A percentile compares a stretch with the other conserved stretches of the same genome.
phyloP scores from a whole-genome alignment of 2,797 vertebrate genomes.

The Tragopan temminckii region DNA sequence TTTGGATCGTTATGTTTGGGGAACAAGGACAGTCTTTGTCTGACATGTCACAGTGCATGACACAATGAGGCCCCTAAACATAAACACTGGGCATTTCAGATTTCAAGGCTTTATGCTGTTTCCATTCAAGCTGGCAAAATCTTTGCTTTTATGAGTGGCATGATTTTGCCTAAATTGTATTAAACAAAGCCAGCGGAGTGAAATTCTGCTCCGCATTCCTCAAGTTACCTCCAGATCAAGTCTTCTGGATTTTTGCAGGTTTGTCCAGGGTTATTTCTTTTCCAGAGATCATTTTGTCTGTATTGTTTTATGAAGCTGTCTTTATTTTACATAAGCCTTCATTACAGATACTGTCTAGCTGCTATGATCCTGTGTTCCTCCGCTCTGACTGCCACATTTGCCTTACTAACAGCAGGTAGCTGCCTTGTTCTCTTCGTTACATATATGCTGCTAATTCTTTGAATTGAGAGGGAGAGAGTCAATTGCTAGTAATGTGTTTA shows the following conservation, averaged over 20 bases:
- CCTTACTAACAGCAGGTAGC: background rate
- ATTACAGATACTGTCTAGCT: background rate
- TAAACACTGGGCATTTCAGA: background rate
- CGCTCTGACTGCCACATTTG: background rate
- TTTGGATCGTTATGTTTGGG: background rate
- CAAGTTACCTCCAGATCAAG: background rate
- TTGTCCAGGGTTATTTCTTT: background rate
- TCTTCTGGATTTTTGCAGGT: background rate
- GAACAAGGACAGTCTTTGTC: background rate
- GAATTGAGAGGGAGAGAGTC: background rate
- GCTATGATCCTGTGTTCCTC: background rate
- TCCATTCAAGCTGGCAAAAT: background rate
- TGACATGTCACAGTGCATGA: background rate
- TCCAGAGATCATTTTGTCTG: background rate
- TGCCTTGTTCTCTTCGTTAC: background rate
- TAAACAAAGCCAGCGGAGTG: background rate
- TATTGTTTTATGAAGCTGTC: background rate
- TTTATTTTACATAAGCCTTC: background rate
- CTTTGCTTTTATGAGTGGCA: background rate
- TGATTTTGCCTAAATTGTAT: background rate
- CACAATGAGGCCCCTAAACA: background rate
- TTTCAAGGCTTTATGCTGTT: constrained; percentile 16
- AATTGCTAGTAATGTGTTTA: constrained; percentile 30
- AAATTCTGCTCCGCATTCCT: background rate
- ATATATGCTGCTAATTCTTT: constrained; percentile 14